Evolutionary conservation across 2,113 vertebrate genomes (phyloP).

Genomic region (Pangasianodon hypophthalmus): DNA sequence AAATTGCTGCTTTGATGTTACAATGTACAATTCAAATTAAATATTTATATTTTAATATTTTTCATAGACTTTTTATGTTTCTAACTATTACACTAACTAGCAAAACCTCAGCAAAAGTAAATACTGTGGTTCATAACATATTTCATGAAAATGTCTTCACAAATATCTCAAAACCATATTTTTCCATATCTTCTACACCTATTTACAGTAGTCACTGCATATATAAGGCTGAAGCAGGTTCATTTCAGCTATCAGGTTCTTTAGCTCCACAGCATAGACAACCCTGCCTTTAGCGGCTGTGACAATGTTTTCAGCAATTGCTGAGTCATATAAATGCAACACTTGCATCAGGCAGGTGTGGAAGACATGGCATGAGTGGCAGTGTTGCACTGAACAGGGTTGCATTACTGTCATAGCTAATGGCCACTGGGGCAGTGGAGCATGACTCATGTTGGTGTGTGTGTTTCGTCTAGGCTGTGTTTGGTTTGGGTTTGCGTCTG

Average conservation of each 20-base stretch:
- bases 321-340: neutral
- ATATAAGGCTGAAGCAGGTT: neutral
- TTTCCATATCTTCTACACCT: neutral
- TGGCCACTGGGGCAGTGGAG: constrained; percentile 20
- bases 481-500: constrained; percentile 50
- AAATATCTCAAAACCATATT: neutral
- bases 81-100: neutral
- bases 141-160: neutral
- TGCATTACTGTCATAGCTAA: constrained; percentile 26
- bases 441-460: constrained; percentile 36
- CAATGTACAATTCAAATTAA: neutral
- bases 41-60: neutral
- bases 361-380: neutral
- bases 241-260: neutral
- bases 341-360: constrained; percentile 34
- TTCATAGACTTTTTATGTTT: neutral
- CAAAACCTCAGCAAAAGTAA: neutral
- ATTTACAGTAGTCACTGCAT: neutral
- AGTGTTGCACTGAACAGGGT: neutral
- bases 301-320: neutral
- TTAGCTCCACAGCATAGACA: neutral
- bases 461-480: constrained; percentile 47
- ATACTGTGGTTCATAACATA: neutral
- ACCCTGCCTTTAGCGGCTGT: neutral
- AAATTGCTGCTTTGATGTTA: neutral